Evolutionary conservation across 2,888 invertebrate species (phyloP), one percentile per base, ranked within the genome.

Genomic region (Nephrotoma guestfalica): DNA sequence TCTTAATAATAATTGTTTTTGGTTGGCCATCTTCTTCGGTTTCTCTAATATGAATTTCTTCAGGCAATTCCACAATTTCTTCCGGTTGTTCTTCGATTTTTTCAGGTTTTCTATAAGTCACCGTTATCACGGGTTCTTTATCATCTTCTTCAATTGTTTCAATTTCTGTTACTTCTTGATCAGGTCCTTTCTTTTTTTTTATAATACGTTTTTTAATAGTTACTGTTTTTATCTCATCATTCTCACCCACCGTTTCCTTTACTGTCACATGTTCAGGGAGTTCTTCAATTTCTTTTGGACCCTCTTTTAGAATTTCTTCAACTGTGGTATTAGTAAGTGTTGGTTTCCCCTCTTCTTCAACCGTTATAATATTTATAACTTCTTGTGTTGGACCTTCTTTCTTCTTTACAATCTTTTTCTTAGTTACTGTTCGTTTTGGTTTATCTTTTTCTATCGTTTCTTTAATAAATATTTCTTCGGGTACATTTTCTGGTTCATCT

Each of bases 211-310:
- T 90, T 83, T 90, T 90, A 11, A 88, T 89, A 85, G 88, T 91
- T 88, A 90, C 89, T 88, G 90, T 89, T 41, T 88, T 89, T 0
- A 88, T 88, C 43, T 89, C 90, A 88, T 89, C 89, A 85, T 89
- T 90, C 88, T 88, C 88, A 83, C 89, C 89, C 87, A 91, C 91
- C 51, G 90, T 90, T 87, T 90, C 89, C 42, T 88, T 90, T 13
- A 89, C 89, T 87, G 89, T 89, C 18, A 87, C 88, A 88, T 91
- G 90, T 87, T 91, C 91, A n/a, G 90, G 88, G 15, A 91, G 87
- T 89, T 92, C 92, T 88, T 91, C 91, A 51, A 88, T 87, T 88
- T 90, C 89, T 6, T 89, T 90, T 88, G 91, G 91, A 83, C 88
- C 88, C 71, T 88, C 87, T 89, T 91, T 90, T 9, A 87, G 87